Conservation (phyloP, 2,113 vertebrate species). For the Scolopax mira region DNA sequence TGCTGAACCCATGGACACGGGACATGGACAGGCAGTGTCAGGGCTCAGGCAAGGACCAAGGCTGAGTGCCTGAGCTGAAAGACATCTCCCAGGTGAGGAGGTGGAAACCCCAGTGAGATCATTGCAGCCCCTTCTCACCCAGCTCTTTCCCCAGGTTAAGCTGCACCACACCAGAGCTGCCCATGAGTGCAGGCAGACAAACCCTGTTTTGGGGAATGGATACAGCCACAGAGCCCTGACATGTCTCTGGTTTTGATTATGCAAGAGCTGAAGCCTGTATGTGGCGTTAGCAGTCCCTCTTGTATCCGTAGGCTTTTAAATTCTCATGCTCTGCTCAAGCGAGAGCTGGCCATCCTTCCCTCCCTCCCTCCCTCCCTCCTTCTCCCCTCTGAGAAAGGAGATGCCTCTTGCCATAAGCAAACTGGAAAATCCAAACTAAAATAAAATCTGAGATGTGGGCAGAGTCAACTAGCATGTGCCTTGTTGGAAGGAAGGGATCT, state of each 20-base stretch:
- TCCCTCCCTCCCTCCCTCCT: too few species aligned
- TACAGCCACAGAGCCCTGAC: not conserved
- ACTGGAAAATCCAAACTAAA: not conserved
- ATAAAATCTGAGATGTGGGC: not conserved
- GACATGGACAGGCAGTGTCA: fast-evolving
- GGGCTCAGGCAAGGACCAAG: not conserved
- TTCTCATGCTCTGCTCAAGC: not conserved
- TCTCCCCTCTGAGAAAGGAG: not conserved
- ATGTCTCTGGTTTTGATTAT: not conserved
- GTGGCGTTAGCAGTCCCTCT: not conserved
- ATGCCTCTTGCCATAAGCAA: not conserved
- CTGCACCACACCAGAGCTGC: not conserved
- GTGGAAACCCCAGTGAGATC: not conserved
- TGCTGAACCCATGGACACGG: fast-evolving
- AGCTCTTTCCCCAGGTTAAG: not conserved
- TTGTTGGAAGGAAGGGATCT: not conserved
- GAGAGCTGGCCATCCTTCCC: not conserved
- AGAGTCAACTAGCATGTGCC: not conserved
- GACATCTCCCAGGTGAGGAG: fast-evolving
- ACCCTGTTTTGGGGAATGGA: fast-evolving
- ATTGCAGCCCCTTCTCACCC: not conserved
- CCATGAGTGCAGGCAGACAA: not conserved
- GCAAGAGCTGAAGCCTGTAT: not conserved
- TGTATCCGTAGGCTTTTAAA: fast-evolving
- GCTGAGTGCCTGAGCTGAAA: not conserved